Evolutionary conservation across 2,113 vertebrate genomes (phyloP), one percentile per base, ranked within the genome.

Genomic region (Channa argus): DNA sequence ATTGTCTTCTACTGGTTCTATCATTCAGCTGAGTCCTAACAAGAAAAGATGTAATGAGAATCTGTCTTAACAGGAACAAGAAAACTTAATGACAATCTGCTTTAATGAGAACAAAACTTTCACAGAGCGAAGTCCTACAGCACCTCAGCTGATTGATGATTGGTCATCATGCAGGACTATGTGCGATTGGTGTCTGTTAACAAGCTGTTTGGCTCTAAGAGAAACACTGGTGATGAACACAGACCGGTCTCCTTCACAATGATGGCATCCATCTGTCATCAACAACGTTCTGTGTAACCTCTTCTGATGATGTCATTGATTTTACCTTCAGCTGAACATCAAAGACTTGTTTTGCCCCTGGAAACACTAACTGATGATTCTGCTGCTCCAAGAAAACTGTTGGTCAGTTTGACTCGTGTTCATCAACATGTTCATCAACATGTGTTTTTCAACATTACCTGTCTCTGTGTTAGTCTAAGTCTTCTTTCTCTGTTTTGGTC

Each of bases 301-400:
- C 13, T 34, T 66, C 39, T 79, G 69, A 77, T 49, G 74, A 55
- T 61, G 77, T 72, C 64, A 47, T 36, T 39, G 56, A 44, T 49
- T 33, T 76, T 39, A 56, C 61, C 44, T 64, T 47, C 51, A 55
- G 43, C 24, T 24, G 24, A 24, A 24, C 24, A 24, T 24, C 24
- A 24, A 24, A 24, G 24, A 24, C 24, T 24, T 24, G 24, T 24
- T 24, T 24, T 24, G 24, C 24, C 24, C 24, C 24, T 41, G 6
- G 6, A 7, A 41, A 41, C 39, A 41, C 24, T 24, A 41, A 41
- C 6, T 41, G 39, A 4, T 41, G 39, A 41, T 41, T 5, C 6
- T 41, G 6, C 39, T 41, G 6, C 39, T 41, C 4, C 4, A 2
- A 41, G 39, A 41, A 41, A 41, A 41, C 4, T 24, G 39, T 41